Evolutionary conservation across 1,140 invertebrate genomes (phyloP).

Genomic region (Drosophila melanogaster): DNA sequence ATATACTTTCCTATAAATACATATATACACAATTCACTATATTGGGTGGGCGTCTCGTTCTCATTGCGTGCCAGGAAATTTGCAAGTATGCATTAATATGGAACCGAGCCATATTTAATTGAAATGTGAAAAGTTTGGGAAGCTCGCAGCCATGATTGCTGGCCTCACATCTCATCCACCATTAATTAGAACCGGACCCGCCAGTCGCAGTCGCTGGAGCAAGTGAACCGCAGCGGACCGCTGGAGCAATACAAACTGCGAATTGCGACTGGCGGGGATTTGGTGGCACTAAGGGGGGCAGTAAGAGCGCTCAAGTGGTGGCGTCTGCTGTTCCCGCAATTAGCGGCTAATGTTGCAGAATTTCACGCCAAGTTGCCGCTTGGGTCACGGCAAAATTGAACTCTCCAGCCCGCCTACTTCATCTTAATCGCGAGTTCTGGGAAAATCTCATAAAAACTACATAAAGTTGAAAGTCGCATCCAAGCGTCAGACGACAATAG

Average conservation of each 20-base stretch:
- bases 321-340: slow-evolving; percentile 53
- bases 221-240: slow-evolving; percentile 54
- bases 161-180: slow-evolving; percentile 43
- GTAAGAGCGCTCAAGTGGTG: slow-evolving; percentile 16
- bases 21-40: not conserved
- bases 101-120: slow-evolving; percentile 46
- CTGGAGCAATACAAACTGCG: slow-evolving; percentile 38
- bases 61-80: slow-evolving; percentile 3
- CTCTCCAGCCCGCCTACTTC: not conserved
- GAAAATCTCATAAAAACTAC: slow-evolving; percentile 2
- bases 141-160: slow-evolving; percentile 33
- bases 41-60: not conserved
- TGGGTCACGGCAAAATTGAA: slow-evolving; percentile 44
- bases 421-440: slow-evolving; percentile 1
- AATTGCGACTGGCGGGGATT: slow-evolving; percentile 11
- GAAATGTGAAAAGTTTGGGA: slow-evolving; percentile 47
- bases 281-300: no score
- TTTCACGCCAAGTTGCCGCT: slow-evolving; percentile 37
- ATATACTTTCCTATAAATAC: not conserved
- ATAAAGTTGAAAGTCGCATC: not conserved
- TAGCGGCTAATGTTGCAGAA: slow-evolving; percentile 60
- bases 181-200: slow-evolving; percentile 59
- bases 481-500: not conserved
- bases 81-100: slow-evolving; percentile 41
- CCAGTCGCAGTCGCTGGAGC: slow-evolving; percentile 5